Evolutionary conservation across 2,797 vertebrate genomes (phyloP), one percentile per base, ranked within the genome.

Genomic region (Halcyon chelicuti): DNA sequence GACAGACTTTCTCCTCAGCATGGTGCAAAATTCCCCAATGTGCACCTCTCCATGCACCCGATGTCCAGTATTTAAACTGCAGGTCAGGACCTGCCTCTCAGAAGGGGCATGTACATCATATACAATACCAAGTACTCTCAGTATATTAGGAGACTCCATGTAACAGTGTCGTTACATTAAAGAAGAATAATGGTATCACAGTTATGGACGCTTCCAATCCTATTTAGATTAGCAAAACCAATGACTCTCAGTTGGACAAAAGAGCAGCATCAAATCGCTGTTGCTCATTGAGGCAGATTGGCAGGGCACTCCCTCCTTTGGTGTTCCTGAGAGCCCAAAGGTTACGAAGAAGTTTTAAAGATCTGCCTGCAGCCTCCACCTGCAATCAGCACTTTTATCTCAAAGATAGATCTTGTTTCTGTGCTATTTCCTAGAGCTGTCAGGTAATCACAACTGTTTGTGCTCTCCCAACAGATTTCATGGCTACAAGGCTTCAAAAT

Each of bases 381-480:
- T 92, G 83, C 71, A 92, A 79, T 85, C 77, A 85, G 60, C 37
- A 39, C 49, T 94, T 95, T 74, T 61, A 57, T 92, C 88, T 89
- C 63, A 78, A 81, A 95, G 90, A 62, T 2, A 6, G 31, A 29
- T 58, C 40, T 57, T 67, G 60, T 81, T 67, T 94, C 83, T 21
- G 14, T 65, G 63, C 83, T 74, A 29, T 94, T 93, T 96, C 90
- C 90, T 80, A 44, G 71, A 96, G 71, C 61, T 96, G 90, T 90
- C 92, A 93, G 77, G 60, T 85, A 96, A 95, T 95, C 96, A 85
- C 86, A 93, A 92, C 51, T 73, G 67, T 85, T 93, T 82, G 83
- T 89, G 35, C 66, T 96, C 49, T 94, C 96, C 88, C 96, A 90
- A 49, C 61, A 95, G 88, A 89, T 95, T 96, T 95, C 83, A 85